Conservation (phyloP, 1,140 invertebrate genomes). For the Neelides sp. region DNA sequence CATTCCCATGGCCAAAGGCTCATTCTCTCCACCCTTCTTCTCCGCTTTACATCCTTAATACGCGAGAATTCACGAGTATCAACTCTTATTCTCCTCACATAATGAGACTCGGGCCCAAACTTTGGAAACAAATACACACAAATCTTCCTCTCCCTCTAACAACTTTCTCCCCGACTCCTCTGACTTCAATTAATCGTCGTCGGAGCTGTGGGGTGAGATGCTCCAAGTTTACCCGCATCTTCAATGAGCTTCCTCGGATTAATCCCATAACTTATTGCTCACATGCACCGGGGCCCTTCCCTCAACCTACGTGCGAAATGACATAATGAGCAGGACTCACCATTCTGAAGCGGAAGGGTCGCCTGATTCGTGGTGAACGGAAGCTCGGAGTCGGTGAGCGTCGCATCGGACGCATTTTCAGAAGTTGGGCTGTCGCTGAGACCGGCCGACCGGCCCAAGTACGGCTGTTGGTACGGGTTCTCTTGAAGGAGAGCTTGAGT, state of each 20-base stretch:
- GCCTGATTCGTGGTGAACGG: conserved; percentile 44
- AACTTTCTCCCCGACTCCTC: too few species aligned
- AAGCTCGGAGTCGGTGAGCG: conserved; percentile 63
- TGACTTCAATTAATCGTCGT: too few species aligned
- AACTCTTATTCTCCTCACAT: too few species aligned
- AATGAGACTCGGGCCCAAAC: too few species aligned
- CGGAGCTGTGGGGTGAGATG: too few species aligned
- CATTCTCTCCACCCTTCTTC: conserved; percentile 1
- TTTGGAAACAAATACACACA: too few species aligned
- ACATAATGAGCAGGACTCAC: conserved; percentile 9
- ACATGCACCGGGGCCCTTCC: too few species aligned
- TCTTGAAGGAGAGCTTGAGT: conserved; percentile 3
- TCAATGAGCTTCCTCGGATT: too few species aligned
- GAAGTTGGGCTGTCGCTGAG: conserved; percentile 61
- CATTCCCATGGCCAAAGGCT: background rate
- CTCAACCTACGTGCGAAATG: too few species aligned
- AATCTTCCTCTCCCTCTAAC: too few species aligned
- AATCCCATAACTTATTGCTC: too few species aligned
- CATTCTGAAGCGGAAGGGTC: conserved; percentile 30
- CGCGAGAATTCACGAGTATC: conserved; percentile 1
- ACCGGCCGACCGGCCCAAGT: conserved; percentile 38
- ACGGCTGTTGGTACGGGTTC: conserved; percentile 28
- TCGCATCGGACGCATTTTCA: conserved; percentile 66
- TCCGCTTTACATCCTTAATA: background rate
- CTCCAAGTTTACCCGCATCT: too few species aligned